Base-by-base conservation (phyloP, 2,113 vertebrate genomes). In the Charina bottae region DNA sequence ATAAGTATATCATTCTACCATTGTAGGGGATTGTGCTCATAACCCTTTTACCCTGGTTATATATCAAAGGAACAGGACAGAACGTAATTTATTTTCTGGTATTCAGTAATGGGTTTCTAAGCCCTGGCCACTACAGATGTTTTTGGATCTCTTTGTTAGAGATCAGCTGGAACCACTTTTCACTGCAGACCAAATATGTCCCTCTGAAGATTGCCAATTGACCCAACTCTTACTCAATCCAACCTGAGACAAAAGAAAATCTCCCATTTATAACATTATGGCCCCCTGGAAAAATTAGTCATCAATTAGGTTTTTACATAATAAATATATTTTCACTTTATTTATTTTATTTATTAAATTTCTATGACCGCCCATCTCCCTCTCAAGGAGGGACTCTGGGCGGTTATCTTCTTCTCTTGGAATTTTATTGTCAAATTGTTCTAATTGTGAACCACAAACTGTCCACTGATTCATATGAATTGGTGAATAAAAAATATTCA, bases 321-420 rank as follows among this genome's bases (percentile, higher is more conserved):
- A 33, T 4, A 62, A 68, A 83, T 87, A 21, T 49, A 89, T 83
- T 87, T 26, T 72, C 93, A 17, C 46, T 90, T 33, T 42, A n/a
- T n/a, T n/a, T n/a, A n/a, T n/a, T n/a, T n/a, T n/a, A n/a, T n/a
- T n/a, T n/a, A n/a, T n/a, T n/a, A n/a, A n/a, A n/a, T n/a, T n/a
- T n/a, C n/a, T n/a, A n/a, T n/a, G n/a, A n/a, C n/a, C n/a, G n/a
- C n/a, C n/a, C n/a, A n/a, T n/a, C n/a, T n/a, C n/a, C n/a, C n/a
- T n/a, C n/a, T n/a, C n/a, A n/a, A n/a, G n/a, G n/a, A n/a, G n/a
- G n/a, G n/a, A n/a, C n/a, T n/a, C n/a, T n/a, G n/a, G n/a, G n/a
- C n/a, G n/a, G n/a, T n/a, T n/a, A 12, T 83, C 55, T 93, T 83
- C 46, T 93, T 87, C 87, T 42, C 13, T 54, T 62, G 85, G 59